Percentiles rank a stretch among this genome's conserved stretches.
Conservation (phyloP, 2,113 vertebrate species). For the Syrrhaptes paradoxus region DNA sequence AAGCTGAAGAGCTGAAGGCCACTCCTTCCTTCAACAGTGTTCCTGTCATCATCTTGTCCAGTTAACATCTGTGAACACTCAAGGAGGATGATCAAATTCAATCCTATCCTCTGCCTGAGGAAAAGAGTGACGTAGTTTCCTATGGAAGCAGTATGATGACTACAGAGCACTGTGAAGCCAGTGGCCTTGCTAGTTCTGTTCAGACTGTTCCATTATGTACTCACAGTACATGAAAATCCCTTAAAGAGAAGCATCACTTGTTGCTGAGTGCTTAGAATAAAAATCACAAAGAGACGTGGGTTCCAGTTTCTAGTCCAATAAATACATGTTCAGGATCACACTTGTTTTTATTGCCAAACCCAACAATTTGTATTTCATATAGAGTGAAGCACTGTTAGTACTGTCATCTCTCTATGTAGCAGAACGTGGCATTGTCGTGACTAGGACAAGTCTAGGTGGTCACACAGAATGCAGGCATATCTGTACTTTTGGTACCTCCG, state of each 20-base stretch:
- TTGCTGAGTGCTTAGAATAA: not conserved
- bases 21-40: not conserved
- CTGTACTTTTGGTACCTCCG: not conserved
- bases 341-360: not conserved
- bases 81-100: not conserved
- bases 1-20: not conserved
- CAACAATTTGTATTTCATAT: not conserved
- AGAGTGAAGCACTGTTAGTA: not conserved
- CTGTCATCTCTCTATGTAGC: not conserved
- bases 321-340: not conserved
- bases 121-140: not conserved
- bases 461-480: not conserved
- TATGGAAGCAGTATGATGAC: not conserved
- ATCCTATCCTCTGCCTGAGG: not conserved
- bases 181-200: not conserved
- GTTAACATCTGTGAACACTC: not conserved
- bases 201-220: not conserved
- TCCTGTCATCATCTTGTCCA: not conserved
- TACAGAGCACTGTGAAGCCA: not conserved
- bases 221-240: not conserved
- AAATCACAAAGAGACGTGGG: not conserved
- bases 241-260: not conserved
- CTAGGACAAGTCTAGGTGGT: not conserved
- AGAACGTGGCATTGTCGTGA: accelerated
- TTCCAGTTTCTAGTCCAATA: not conserved